Conservation (phyloP, 2,113 vertebrate species). For the Boleophthalmus pectinirostris region DNA sequence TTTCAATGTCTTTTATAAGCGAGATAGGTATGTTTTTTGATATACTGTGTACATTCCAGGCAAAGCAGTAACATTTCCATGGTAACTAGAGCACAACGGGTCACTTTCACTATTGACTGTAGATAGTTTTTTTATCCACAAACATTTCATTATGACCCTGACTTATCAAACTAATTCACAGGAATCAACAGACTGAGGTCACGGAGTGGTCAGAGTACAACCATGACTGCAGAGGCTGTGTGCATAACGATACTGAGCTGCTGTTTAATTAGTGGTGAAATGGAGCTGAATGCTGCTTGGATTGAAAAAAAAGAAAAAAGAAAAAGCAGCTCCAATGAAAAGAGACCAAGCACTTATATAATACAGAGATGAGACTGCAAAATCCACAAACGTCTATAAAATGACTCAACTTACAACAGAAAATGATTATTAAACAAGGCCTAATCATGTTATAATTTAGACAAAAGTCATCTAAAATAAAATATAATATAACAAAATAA, state of each 20-base stretch:
- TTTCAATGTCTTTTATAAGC: no score
- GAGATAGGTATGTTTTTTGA: neutral
- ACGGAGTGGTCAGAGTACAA: neutral
- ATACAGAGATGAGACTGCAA: neutral
- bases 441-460: no score
- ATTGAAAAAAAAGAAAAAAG: neutral
- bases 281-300: neutral
- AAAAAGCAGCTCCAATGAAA: neutral
- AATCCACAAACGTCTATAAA: neutral
- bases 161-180: no score
- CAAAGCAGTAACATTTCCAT: neutral
- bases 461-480: no score
- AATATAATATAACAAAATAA: no score
- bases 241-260: neutral
- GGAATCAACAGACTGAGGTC: no score
- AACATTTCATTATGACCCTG: no score
- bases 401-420: neutral
- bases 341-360: neutral
- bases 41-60: neutral
- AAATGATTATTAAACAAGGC: neutral
- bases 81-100: neutral
- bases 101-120: no score
- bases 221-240: neutral
- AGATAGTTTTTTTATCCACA: no score
- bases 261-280: neutral